A percentile compares a stretch with the other conserved stretches of the same genome.
phyloP scores from a whole-genome alignment of 2,113 vertebrate genomes.

The Aptenodytes patagonicus region DNA sequence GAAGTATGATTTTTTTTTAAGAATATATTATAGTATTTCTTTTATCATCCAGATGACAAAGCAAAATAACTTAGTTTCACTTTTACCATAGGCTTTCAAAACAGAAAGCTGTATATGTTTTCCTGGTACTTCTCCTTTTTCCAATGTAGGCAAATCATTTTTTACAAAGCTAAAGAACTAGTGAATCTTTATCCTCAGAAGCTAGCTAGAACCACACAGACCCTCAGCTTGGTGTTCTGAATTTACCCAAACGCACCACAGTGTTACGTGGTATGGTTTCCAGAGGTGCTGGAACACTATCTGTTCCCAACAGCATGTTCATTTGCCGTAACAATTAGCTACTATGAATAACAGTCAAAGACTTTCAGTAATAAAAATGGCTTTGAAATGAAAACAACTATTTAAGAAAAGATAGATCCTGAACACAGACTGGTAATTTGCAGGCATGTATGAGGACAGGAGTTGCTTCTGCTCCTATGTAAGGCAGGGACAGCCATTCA shows the following conservation, averaged over 20 bases:
- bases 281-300: not conserved
- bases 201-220: not conserved
- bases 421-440: not conserved
- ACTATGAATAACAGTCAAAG: not conserved
- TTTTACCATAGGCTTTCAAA: not conserved
- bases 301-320: not conserved
- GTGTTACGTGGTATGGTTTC: not conserved
- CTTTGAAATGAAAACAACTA: not conserved
- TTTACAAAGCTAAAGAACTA: not conserved
- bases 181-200: not conserved
- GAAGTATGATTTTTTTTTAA: not conserved
- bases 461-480: not conserved
- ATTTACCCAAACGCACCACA: fast-evolving
- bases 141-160: not conserved
- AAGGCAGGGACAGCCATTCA: not conserved
- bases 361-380: not conserved
- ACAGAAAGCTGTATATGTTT: not conserved
- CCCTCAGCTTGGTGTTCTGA: not conserved
- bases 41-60: not conserved
- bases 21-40: not conserved
- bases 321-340: not conserved
- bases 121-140: not conserved
- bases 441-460: not conserved
- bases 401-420: not conserved
- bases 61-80: not conserved